Base-by-base conservation (phyloP, 2,113 vertebrate genomes). In the Calonectris borealis region DNA sequence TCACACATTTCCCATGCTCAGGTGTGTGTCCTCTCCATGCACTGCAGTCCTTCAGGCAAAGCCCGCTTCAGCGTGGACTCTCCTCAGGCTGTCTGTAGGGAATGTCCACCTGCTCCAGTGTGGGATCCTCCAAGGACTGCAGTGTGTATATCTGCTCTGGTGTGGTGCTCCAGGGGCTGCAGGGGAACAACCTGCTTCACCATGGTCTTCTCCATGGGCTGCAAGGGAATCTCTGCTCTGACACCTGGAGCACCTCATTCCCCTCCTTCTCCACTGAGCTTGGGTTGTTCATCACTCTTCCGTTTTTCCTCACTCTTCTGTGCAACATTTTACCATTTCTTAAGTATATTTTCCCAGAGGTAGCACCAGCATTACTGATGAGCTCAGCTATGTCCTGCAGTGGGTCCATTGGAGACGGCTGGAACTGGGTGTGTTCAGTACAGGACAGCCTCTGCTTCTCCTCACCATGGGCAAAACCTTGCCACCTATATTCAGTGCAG, bases 21-120 rank as follows among this genome's bases (percentile, higher is more conserved):
- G 55, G 0, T 32, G 10, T 36, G 10, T 4, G 10, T 70, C 13
- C 6, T 60, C 19, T 69, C 49, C 13, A 14, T 24, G 18, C 11
- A 24, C 38, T 65, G 14, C 14, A 54, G 25, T 34, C 31, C 16
- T 87, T 70, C 20, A 54, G 48, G 24, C 49, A n/a, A 38, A 80
- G 4, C 9, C 6, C 75, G 7, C 24, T 80, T 17, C 38, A 57
- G 5, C 0, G 0, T 32, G 40, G 40, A 22, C 13, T n/a, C 16
- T 88, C 7, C 29, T 86, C 15, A 68, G 29, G 6, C 2, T 34
- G 6, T 61, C 60, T 40, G 62, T 42, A 62, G 51, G 29, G 9
- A 78, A 40, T 11, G 3, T 27, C 21, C 42, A 60, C 24, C 16
- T 80, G 6, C 42, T 57, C 25, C 16, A 15, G 4, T 3, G 1